Evolutionary conservation across 1,140 invertebrate species (phyloP).

Genomic region (Asobara japonica): DNA sequence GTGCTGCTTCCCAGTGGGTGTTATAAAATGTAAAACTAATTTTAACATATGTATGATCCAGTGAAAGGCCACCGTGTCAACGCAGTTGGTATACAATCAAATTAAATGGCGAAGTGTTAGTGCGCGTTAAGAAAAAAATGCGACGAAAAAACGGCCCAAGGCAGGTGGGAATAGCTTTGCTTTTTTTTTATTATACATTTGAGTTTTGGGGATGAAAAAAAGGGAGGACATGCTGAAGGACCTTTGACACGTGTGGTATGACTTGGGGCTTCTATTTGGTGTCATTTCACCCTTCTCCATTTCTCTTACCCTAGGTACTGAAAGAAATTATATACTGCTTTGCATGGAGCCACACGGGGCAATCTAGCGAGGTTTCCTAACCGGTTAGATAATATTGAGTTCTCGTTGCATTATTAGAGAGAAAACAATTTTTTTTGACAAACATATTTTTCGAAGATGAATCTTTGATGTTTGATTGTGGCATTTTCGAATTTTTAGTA

Average conservation of each 20-base stretch:
- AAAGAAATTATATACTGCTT: conserved; percentile 32
- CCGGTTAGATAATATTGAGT: conserved; percentile 29
- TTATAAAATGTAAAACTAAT: conserved; percentile 46
- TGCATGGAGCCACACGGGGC: conserved; percentile 28
- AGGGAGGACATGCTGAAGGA: conserved; percentile 37
- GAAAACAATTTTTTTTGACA: not conserved
- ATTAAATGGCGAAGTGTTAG: conserved; percentile 42
- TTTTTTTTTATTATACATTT: too few relatives aligned
- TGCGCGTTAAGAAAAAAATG: conserved; percentile 34
- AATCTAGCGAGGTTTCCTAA: not conserved
- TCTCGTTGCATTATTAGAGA: conserved; percentile 27
- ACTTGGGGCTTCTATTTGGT: conserved; percentile 49
- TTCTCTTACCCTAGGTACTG: conserved; percentile 10
- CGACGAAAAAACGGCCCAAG: conserved; percentile 23
- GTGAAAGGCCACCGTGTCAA: conserved; percentile 30
- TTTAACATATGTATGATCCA: conserved; percentile 37
- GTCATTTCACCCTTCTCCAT: conserved; percentile 48
- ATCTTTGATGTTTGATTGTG: too few relatives aligned
- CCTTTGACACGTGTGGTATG: conserved; percentile 57
- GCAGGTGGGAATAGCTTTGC: conserved; percentile 45
- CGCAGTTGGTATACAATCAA: conserved; percentile 54
- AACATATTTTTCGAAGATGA: too few relatives aligned
- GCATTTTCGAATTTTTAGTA: too few relatives aligned
- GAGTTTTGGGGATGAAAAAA: conserved; percentile 34
- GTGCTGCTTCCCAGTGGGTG: conserved; percentile 45